Evolutionary conservation across 2,797 vertebrate species (phyloP).

Genomic region (Hypotaenidia okinawae): DNA sequence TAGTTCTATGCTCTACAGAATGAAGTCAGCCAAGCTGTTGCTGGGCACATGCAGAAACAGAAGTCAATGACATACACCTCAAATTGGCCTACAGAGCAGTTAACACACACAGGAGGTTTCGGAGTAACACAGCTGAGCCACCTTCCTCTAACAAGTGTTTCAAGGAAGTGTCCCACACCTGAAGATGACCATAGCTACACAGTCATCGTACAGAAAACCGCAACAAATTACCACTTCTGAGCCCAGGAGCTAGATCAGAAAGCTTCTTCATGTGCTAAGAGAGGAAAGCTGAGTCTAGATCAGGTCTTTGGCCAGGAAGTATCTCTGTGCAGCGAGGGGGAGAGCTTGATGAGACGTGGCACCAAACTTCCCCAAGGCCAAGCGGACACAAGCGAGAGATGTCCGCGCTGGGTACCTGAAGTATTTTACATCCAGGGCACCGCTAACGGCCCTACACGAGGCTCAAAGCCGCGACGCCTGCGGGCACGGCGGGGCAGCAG

Average conservation of each 20-base stretch:
- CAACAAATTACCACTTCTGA: not conserved
- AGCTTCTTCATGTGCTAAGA: rapidly evolving
- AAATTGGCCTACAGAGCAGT: not conserved
- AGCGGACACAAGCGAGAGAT: rapidly evolving
- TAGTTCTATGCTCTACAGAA: not conserved
- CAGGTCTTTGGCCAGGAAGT: not conserved
- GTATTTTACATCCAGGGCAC: not conserved
- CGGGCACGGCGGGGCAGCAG: not conserved
- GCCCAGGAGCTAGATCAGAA: not conserved
- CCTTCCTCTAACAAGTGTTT: not conserved
- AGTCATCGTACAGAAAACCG: rapidly evolving
- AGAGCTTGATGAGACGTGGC: not conserved
- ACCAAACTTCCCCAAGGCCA: rapidly evolving
- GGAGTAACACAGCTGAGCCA: not conserved
- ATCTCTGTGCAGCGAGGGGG: not conserved
- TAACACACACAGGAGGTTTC: not conserved
- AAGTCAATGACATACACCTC: not conserved
- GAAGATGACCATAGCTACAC: not conserved
- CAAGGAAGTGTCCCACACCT: too few species aligned
- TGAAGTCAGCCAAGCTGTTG: not conserved
- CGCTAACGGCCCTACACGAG: not conserved
- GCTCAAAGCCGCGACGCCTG: not conserved
- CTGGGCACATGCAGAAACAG: not conserved
- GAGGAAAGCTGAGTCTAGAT: rapidly evolving
- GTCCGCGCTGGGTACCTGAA: not conserved